phyloP scores from a whole-genome alignment of 1,140 invertebrate species.

The Coenobita brevimanus region DNA sequence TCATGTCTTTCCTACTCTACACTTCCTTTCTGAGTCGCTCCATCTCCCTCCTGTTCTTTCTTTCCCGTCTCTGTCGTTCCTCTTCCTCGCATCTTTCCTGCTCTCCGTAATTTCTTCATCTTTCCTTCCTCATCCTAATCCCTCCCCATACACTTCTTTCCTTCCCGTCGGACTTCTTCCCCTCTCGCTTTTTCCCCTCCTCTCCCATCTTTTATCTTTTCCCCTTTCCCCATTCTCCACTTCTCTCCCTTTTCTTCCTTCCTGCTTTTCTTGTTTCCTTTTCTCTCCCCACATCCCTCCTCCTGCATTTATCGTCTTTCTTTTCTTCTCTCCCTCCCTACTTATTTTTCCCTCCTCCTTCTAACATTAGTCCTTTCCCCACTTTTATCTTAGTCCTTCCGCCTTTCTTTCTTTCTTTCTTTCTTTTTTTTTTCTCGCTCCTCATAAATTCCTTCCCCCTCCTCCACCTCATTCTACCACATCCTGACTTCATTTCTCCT shows the following conservation, averaged over 20 bases:
- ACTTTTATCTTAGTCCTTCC: neutral
- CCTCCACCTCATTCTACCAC: neutral
- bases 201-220: neutral
- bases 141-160: neutral
- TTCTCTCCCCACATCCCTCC: neutral
- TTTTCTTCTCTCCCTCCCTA: neutral
- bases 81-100: neutral
- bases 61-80: neutral
- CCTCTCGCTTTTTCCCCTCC: neutral
- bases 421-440: neutral
- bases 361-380: neutral
- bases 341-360: neutral
- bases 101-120: neutral
- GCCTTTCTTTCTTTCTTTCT: neutral
- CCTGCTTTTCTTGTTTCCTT: neutral
- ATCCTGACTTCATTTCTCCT: neutral
- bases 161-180: neutral
- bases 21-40: neutral
- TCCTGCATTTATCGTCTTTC: neutral
- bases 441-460: neutral
- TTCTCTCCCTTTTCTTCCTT: neutral
- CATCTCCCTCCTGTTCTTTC: neutral
- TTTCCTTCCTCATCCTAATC: neutral
- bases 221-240: neutral
- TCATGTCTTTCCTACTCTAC: neutral